Evolutionary conservation across 1,140 invertebrate species (phyloP).

Genomic region (Philotrypesis tridentata): DNA sequence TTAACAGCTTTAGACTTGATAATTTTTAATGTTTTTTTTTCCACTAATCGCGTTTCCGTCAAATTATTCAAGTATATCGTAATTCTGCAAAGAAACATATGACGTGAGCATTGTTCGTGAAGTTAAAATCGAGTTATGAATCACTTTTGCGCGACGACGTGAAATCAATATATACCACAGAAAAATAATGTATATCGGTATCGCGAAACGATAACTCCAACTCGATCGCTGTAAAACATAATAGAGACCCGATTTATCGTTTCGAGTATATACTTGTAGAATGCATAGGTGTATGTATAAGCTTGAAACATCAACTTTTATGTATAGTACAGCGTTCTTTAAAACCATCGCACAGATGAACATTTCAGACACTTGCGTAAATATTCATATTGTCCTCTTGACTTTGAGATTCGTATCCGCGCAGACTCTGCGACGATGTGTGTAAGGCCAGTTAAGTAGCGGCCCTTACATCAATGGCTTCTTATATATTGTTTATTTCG

Average conservation of each 20-base stretch:
- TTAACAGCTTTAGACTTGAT: too few species aligned
- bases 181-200: neutral
- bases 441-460: conserved; percentile 27
- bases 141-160: too few species aligned
- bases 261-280: neutral
- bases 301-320: neutral
- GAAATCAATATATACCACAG: neutral
- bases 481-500: neutral
- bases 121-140: too few species aligned
- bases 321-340: neutral
- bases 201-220: neutral
- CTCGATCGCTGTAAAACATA: too few species aligned
- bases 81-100: too few species aligned
- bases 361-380: too few species aligned
- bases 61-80: too few species aligned
- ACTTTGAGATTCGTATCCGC: neutral
- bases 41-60: neutral
- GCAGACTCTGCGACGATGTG: too few species aligned
- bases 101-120: too few species aligned
- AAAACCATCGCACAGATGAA: neutral
- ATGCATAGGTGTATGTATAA: too few species aligned
- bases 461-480: neutral
- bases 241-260: neutral
- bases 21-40: neutral
- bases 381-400: neutral